Base-by-base conservation (phyloP, 2,113 vertebrate species). In the Athene noctua region DNA sequence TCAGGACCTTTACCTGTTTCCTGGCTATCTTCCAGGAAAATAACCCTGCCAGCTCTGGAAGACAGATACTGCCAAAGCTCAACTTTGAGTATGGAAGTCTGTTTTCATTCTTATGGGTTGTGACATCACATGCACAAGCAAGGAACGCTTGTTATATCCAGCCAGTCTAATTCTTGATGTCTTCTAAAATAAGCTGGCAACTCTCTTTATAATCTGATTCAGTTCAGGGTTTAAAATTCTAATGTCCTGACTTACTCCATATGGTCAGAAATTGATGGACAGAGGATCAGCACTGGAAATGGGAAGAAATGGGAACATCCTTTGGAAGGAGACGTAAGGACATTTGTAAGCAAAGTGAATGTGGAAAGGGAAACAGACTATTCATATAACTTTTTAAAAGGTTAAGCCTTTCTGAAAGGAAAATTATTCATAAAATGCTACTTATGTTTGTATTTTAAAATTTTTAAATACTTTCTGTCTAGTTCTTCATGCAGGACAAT, bases 1-100 rank as follows among this genome's bases (percentile, higher is more conserved):
- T 97, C 99, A 79, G 86, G 98, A 99, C 86, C 98, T 99, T 96
- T 99, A 98, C 97, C 97, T 99, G 61, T 99, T 99, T 95, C 99
- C 99, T 30, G 99, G 99, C 71, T 97, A 98, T 86, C 95, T 97
- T 13, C 94, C 96, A 52, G 79, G 79, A 77, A 97, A 97, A 84
- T 96, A 94, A 87, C 47, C 16, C 57, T 91, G 57, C 67, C 46
- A 40, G 42, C 51, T 80, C 46, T 90, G 52, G 44, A 80, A 94
- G 42, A 86, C 70, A 70, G 46, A 59, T 71, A 36, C 91, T 97
- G 89, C 89, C 94, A 85, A 82, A 86, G 49, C 49, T 80, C 55
- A 44, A 83, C 73, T 81, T 58, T 5, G 6, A 40, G 29, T 46
- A 9, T 73, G 80, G 59, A n/a, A 57, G 17, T 81, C 59, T 73